These are phyloP conservation scores for Nautilus pompilius DNA, from an alignment of 1,140 invertebrate genomes.

Conservation along the genomic window DNA sequence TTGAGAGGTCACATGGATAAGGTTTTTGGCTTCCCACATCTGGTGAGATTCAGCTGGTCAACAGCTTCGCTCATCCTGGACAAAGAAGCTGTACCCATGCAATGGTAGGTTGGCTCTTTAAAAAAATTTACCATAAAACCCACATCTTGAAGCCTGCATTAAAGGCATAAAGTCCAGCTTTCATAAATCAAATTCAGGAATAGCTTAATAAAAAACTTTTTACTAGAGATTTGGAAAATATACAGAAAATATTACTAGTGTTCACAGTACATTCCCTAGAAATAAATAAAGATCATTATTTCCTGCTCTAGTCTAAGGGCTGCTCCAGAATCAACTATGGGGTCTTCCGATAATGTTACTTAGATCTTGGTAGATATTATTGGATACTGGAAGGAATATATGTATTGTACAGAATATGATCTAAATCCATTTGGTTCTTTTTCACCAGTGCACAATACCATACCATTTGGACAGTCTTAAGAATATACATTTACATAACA, in stretches of 20 bases:
- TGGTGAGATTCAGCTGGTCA: conserved; percentile 98
- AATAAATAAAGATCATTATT: not conserved
- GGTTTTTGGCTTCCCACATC: conserved; percentile 91
- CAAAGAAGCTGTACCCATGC: conserved; percentile 62
- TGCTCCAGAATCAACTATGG: no score
- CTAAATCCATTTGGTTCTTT: no score
- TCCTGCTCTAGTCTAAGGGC: no score
- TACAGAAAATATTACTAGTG: not conserved
- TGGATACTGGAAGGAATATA: no score
- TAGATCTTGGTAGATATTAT: no score
- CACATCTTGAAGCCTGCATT: not conserved
- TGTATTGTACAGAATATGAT: no score
- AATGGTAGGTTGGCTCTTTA: conserved; percentile 46
- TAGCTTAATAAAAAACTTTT: not conserved
- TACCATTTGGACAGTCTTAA: no score
- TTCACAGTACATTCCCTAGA: not conserved
- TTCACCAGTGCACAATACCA: no score
- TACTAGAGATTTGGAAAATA: not conserved
- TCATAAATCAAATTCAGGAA: not conserved
- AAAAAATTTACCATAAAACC: not conserved
- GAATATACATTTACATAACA: no score
- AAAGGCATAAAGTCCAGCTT: not conserved
- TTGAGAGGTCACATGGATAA: conserved; percentile 77
- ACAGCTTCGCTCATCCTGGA: conserved; percentile 82
- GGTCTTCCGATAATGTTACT: no score